Percentiles rank a stretch among this genome's conserved stretches.
These are phyloP conservation scores for Sclerurus mexicanus DNA, from an alignment of 2,113 vertebrate species.

Conservation along the genomic window DNA sequence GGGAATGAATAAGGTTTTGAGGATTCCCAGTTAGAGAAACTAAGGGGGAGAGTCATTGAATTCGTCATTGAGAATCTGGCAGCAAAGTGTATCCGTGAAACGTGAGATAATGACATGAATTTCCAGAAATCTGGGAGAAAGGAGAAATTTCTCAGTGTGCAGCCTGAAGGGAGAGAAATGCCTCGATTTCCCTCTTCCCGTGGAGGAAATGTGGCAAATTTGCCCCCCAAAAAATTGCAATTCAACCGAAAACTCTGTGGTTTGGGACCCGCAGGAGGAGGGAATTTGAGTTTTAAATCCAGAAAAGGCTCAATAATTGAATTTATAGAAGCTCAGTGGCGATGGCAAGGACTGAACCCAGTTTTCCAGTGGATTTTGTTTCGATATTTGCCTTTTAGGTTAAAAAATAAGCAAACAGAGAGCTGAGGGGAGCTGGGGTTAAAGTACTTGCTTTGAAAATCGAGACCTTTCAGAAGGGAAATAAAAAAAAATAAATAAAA, in stretches of 20 bases:
- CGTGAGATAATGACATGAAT: neutral
- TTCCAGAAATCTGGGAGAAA: neutral
- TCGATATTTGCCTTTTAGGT: neutral
- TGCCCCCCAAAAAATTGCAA: neutral
- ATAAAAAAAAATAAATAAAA: neutral
- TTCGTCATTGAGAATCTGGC: neutral
- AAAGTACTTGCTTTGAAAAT: neutral
- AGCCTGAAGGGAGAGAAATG: neutral
- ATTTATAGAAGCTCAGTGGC: neutral
- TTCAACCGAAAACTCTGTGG: neutral
- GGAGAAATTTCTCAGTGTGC: neutral
- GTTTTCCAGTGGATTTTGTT: neutral
- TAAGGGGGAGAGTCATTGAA: neutral
- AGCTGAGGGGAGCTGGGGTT: neutral
- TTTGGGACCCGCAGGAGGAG: neutral
- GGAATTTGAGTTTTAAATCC: neutral
- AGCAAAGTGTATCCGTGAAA: neutral
- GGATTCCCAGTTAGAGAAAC: neutral
- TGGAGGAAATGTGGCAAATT: neutral
- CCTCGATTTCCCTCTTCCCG: neutral
- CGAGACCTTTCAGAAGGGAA: neutral
- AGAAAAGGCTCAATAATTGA: neutral
- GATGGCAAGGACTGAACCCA: accelerated
- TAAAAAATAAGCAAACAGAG: neutral
- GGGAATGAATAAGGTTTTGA: accelerated